phyloP scores from a whole-genome alignment of 2,797 vertebrate genomes.

The Dryobates pubescens region DNA sequence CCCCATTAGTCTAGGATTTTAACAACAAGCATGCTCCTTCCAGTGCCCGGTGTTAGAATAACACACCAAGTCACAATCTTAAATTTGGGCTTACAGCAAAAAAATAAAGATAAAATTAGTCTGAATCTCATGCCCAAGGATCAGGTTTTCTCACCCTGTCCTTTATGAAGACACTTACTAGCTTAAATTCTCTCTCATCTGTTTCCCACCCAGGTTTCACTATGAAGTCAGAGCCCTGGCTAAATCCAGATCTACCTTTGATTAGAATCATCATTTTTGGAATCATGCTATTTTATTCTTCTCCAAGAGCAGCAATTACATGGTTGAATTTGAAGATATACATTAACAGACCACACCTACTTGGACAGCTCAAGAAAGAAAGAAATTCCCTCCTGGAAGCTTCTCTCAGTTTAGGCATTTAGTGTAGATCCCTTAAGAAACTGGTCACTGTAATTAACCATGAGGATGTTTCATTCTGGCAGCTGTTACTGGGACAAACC shows the following conservation, averaged over 20 bases:
- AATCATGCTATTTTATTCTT: background rate
- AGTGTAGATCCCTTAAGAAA: background rate
- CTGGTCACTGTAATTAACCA: background rate
- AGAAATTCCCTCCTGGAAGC: background rate
- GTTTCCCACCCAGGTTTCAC: background rate
- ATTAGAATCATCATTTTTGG: background rate
- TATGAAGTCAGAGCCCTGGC: background rate
- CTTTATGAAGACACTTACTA: background rate
- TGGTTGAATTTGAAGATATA: background rate
- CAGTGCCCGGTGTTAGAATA: rapidly evolving
- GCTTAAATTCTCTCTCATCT: background rate
- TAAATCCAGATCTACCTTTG: background rate
- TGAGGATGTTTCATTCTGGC: background rate
- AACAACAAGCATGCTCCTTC: background rate
- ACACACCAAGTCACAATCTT: background rate
- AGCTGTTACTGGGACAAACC: background rate
- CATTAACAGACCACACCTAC: background rate
- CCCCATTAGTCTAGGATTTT: background rate
- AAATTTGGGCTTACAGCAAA: background rate
- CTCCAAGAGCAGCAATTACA: background rate
- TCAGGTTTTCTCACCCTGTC: background rate
- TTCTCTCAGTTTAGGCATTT: background rate
- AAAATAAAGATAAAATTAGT: background rate
- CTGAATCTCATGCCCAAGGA: background rate
- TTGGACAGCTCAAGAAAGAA: background rate